phyloP scores from a whole-genome alignment of 2,113 vertebrate genomes.

The Urocitellus parryii region DNA sequence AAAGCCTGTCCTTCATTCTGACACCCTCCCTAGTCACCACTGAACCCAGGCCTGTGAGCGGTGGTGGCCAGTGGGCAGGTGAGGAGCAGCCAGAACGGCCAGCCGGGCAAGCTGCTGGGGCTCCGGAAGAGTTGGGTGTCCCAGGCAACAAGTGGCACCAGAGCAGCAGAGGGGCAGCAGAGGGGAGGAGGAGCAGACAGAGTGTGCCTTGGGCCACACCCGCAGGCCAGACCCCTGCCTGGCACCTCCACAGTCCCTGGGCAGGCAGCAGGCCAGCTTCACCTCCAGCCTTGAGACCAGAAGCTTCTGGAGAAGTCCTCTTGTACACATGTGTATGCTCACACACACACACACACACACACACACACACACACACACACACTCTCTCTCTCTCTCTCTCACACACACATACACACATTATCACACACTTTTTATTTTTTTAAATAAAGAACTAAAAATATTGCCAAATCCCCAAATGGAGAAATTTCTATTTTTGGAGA shows the following conservation, averaged over 20 bases:
- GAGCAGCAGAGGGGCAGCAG: background rate
- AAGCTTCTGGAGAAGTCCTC: slow-evolving; percentile 60
- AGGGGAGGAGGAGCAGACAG: background rate
- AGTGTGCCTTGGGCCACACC: background rate
- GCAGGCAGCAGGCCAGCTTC: slow-evolving; percentile 59
- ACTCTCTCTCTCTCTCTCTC: too few relatives aligned
- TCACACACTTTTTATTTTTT: background rate
- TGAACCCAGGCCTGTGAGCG: background rate
- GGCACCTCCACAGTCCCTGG: background rate
- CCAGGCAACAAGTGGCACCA: too few relatives aligned
- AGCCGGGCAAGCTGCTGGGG: background rate
- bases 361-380: background rate
- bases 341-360: background rate
- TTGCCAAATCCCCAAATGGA: slow-evolving; percentile 1
- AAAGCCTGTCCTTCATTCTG: slow-evolving; percentile 36
- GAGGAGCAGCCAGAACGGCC: accelerated
- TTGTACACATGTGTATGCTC: too few relatives aligned
- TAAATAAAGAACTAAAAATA: slow-evolving; percentile 43
- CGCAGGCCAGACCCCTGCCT: background rate
- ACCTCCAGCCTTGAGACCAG: slow-evolving; percentile 21
- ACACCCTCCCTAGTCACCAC: background rate
- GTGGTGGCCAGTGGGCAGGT: background rate
- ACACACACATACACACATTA: background rate
- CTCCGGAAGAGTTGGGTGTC: too few relatives aligned
- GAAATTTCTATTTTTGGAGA: slow-evolving; percentile 49